These are phyloP conservation scores for Apis dorsata DNA, from an alignment of 1,140 invertebrate genomes.

Conservation along the genomic window DNA sequence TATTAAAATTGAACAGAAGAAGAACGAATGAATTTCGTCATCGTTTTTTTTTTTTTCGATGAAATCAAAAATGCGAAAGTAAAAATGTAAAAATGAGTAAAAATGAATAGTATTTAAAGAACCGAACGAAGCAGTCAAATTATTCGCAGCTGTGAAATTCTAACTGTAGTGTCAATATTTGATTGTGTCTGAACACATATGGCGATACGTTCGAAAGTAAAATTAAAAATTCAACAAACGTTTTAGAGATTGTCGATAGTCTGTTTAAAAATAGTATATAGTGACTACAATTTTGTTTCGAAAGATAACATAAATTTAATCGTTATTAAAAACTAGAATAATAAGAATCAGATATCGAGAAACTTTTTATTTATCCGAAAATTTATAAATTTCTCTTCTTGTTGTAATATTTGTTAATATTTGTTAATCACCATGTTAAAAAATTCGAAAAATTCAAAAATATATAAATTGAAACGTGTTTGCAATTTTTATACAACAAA, in stretches of 20 bases:
- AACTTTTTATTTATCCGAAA: not conserved
- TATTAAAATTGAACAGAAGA: not conserved
- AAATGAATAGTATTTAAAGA: constrained; percentile 24
- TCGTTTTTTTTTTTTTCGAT: not conserved
- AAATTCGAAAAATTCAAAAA: not conserved
- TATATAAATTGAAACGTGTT: not conserved
- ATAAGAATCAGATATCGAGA: not conserved
- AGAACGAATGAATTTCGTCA: not conserved
- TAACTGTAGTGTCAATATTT: constrained; percentile 51
- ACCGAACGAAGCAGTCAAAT: constrained; percentile 7
- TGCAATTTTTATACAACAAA: not conserved
- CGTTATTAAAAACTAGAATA: no score
- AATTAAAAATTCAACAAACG: constrained; percentile 27
- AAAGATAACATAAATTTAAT: not conserved
- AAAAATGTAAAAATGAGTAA: not conserved
- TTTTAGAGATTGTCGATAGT: not conserved
- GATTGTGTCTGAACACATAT: constrained; percentile 31
- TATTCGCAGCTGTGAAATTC: constrained; percentile 57
- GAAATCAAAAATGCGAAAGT: constrained; percentile 17
- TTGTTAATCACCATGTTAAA: not conserved
- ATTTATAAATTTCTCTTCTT: not conserved
- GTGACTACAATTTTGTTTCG: not conserved
- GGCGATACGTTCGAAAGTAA: constrained; percentile 17
- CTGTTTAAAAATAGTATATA: not conserved
- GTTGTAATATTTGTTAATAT: no score